These are phyloP conservation scores for Pseudomyrmex concolor DNA, from an alignment of 1,140 invertebrate genomes.

Conservation along the genomic window DNA sequence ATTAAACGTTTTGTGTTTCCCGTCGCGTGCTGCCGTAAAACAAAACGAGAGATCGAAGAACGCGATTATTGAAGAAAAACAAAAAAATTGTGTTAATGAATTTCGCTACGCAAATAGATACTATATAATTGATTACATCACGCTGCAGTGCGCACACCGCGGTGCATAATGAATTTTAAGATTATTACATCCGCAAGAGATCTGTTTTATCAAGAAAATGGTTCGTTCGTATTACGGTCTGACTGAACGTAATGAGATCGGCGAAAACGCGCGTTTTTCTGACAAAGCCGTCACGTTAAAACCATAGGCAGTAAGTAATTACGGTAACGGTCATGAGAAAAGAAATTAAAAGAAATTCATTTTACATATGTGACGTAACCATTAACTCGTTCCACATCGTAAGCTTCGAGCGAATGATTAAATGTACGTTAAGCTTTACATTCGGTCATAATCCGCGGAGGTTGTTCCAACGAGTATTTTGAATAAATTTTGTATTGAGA, in stretches of 20 bases:
- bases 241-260: slow-evolving; percentile 12
- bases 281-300: slow-evolving; percentile 20
- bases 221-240: not conserved
- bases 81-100: not conserved
- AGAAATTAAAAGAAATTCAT: slow-evolving; percentile 48
- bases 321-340: not conserved
- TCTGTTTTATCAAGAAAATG: not conserved
- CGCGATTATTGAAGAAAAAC: not conserved
- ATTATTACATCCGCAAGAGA: slow-evolving; percentile 21
- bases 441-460: slow-evolving; percentile 18
- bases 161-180: slow-evolving; percentile 13
- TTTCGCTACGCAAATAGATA: not conserved
- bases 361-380: slow-evolving; percentile 3
- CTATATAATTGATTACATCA: not conserved
- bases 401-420: slow-evolving; percentile 30
- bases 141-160: not conserved
- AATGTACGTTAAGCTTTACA: slow-evolving; percentile 39
- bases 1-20: slow-evolving; percentile 18
- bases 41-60: not conserved
- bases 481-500: slow-evolving; percentile 15
- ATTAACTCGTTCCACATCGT: slow-evolving; percentile 14
- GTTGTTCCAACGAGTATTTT: not conserved
- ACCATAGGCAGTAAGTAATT: slow-evolving; percentile 39
- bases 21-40: not conserved
- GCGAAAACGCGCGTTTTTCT: not conserved